These are phyloP conservation scores for Dasyornis broadbenti DNA, from an alignment of 2,113 vertebrate species.

Conservation along the genomic window DNA sequence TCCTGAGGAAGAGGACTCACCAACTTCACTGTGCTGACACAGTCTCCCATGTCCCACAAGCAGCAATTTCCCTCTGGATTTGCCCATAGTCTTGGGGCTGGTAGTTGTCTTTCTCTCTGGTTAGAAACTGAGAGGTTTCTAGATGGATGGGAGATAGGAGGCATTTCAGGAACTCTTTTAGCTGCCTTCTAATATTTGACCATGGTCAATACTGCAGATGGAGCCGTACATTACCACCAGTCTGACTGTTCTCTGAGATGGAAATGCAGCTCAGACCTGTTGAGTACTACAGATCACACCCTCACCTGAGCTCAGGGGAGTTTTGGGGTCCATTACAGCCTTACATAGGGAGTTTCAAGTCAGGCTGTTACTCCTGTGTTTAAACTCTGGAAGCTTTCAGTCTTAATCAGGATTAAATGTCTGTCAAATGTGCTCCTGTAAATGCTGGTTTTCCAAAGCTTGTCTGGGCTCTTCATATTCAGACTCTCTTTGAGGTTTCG, in stretches of 20 bases:
- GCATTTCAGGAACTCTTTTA: background rate
- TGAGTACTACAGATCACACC: background rate
- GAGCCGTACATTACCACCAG: background rate
- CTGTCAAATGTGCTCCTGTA: background rate
- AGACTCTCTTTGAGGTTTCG: background rate
- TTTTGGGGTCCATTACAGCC: background rate
- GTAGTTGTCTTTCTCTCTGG: background rate
- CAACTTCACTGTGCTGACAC: background rate
- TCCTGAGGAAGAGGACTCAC: background rate
- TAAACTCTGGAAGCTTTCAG: background rate
- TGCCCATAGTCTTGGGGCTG: background rate
- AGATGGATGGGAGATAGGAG: background rate
- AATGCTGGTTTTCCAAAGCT: background rate
- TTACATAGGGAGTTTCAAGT: background rate
- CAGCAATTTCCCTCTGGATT: background rate
- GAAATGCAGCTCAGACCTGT: background rate
- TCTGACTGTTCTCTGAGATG: accelerated
- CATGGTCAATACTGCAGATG: background rate
- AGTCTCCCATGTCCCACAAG: background rate
- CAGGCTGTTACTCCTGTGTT: background rate
- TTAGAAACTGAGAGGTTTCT: background rate
- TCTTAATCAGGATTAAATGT: background rate
- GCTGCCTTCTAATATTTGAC: background rate
- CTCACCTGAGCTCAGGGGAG: background rate
- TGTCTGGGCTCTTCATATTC: background rate